Evolutionary conservation across 2,797 vertebrate genomes (phyloP), one percentile per base, ranked within the genome.

Genomic region (Harpagifer antarcticus): DNA sequence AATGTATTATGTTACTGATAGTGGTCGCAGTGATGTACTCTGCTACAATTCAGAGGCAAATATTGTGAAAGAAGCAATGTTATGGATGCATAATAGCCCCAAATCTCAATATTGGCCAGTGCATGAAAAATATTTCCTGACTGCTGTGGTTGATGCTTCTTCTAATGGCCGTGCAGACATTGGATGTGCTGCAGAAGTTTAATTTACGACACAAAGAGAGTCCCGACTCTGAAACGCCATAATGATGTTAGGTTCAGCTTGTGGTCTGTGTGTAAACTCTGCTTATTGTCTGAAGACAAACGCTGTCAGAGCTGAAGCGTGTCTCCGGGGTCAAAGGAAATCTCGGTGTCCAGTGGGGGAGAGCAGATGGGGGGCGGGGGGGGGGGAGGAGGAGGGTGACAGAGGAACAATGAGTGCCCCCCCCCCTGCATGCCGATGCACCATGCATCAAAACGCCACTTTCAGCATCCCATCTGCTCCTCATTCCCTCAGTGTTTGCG

Each of bases 401-500:
- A 61, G 74, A 57, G 58, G 76, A 90, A 94, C 92, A 93, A 95
- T 92, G 72, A 80, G 60, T 71, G 37, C 58, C 23, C 85, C 91
- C 89, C 88, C 52, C 81, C 27, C 5, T 68, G 85, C 84, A 93
- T 94, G 84, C 93, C 92, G 82, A 64, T 75, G 74, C 88, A 88
- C 67, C 45, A 76, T 90, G 88, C 71, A 85, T 91, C 82, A 87
- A 74, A 86, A 91, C 9, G 75, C 78, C 76, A 74, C 83, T 88
- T 16, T 70, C 86, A 78, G 86, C 27, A 72, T 74, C 87, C 93
- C 94, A 95, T 94, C 94, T 95, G 94, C 79, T 93, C 87, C 69
- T 83, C 89, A 86, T 86, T 90, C 89, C 89, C 81, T 86, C 71
- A 80, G 55, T 89, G 81, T 76, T 80, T 79, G 62, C 85, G 67